phyloP scores from a whole-genome alignment of 2,113 vertebrate genomes.

The Carassius auratus region DNA sequence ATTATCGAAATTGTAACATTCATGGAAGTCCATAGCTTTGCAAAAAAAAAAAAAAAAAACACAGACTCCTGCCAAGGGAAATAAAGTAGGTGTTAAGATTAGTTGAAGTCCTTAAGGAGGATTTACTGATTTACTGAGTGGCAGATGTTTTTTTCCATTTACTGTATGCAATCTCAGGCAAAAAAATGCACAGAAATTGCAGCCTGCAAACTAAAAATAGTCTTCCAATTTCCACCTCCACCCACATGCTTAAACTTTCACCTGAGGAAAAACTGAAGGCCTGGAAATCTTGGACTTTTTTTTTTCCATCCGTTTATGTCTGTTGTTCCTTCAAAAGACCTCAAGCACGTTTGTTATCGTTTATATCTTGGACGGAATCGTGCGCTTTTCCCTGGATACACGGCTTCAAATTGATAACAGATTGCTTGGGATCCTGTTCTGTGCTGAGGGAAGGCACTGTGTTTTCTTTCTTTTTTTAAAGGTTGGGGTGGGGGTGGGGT shows the following conservation, averaged over 20 bases:
- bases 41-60: neutral
- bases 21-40: neutral
- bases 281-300: slow-evolving; percentile 76
- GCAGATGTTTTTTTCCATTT: slow-evolving; percentile 20
- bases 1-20: neutral
- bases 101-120: slow-evolving; percentile 15
- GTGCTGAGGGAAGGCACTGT: slow-evolving; percentile 75
- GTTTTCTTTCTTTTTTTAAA: slow-evolving; percentile 60
- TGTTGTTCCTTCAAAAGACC: slow-evolving; percentile 85
- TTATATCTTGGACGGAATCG: slow-evolving; percentile 87
- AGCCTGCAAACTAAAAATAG: slow-evolving; percentile 21
- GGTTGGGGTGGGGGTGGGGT: slow-evolving; percentile 51
- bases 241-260: slow-evolving; percentile 32
- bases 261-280: slow-evolving; percentile 48
- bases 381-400: slow-evolving; percentile 81
- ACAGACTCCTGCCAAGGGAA: neutral
- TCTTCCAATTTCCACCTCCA: slow-evolving; percentile 22
- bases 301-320: slow-evolving; percentile 64
- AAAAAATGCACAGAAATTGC: slow-evolving; percentile 19
- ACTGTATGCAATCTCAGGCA: neutral
- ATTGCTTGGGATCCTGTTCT: slow-evolving; percentile 76
- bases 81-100: slow-evolving; percentile 32
- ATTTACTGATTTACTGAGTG: slow-evolving; percentile 15
- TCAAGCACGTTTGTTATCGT: slow-evolving; percentile 86
- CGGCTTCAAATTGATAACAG: slow-evolving; percentile 87